These are phyloP conservation scores for Dufourea novaeangliae DNA, from an alignment of 1,140 invertebrate genomes.

Conservation along the genomic window DNA sequence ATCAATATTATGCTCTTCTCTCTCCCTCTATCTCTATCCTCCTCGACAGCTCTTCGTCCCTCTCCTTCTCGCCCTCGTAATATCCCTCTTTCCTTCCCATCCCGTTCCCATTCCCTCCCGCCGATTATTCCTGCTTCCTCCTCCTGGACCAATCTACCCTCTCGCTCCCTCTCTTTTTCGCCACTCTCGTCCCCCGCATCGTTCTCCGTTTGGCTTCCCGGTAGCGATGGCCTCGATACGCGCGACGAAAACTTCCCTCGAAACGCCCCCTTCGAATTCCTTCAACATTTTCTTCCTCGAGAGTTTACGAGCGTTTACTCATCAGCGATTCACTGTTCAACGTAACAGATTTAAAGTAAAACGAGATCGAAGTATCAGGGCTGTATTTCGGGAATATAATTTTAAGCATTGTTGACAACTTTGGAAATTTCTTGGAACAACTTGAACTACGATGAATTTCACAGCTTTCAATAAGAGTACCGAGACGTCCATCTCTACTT, in stretches of 20 bases:
- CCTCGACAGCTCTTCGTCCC: slow-evolving; percentile 35
- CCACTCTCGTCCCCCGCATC: slow-evolving; percentile 42
- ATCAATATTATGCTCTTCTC: slow-evolving; percentile 79
- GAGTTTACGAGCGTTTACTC: too few relatives aligned
- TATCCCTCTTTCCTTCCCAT: slow-evolving; percentile 42
- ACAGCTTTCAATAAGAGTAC: too few relatives aligned
- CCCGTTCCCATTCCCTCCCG: slow-evolving; percentile 59
- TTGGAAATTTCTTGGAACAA: too few relatives aligned
- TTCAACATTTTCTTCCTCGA: not conserved
- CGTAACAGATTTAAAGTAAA: too few relatives aligned
- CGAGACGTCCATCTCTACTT: slow-evolving; percentile 25
- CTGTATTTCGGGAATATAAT: too few relatives aligned
- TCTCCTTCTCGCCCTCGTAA: slow-evolving; percentile 44
- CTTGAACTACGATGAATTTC: too few relatives aligned
- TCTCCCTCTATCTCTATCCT: slow-evolving; percentile 55
- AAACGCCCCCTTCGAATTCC: not conserved
- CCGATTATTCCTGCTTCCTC: slow-evolving; percentile 52
- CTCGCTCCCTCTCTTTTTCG: slow-evolving; percentile 22
- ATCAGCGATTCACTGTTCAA: too few relatives aligned
- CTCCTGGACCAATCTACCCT: slow-evolving; percentile 15
- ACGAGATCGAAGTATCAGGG: too few relatives aligned
- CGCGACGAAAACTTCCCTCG: not conserved
- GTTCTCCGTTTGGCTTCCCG: slow-evolving; percentile 22
- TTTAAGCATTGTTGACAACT: too few relatives aligned
- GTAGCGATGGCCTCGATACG: slow-evolving; percentile 34